Base-by-base conservation (phyloP, 2,888 invertebrate genomes). In the Metalampra italica region DNA sequence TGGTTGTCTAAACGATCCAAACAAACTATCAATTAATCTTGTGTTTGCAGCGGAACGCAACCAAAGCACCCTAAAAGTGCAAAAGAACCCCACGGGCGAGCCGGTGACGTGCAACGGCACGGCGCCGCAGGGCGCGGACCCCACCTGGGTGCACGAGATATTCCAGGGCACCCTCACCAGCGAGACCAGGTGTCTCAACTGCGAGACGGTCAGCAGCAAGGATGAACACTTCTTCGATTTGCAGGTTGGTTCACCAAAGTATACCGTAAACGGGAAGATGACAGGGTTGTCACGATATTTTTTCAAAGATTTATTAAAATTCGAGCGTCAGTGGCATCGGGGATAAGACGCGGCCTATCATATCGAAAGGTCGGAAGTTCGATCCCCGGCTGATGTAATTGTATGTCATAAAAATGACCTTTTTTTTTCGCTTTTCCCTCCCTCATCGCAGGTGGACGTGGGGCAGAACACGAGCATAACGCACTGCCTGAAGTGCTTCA, bases 141-240 rank as follows among this genome's bases (percentile, higher is more conserved):
- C 97, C 45, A 99, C 99, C 0, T 99, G 99, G 99, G 98, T 99
- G 53, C 99, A 99, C 78, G 99, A 99, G 88, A 98, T 99, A 77
- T 99, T 99, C 90, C 99, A 99, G 54, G 99, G 99, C 59, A 99
- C 99, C 47, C 92, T 99, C 56, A 99, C 99, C 3, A 99, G 99
- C 81, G 99, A 99, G 91, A 99, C 99, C 1, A 91, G 98, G 66
- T 99, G 99, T 90, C 93, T 99, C 65, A 99, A 99, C 89, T 99
- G 99, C 90, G 99, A 99, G 92, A 98, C 98, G 59, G 98, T 99
- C 71, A 98, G 98, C 90, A 98, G 97, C 88, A 99, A 99, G 89
- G 99, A 99, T 86, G 99, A 99, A 83, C 98, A 99, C 80, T 99
- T 99, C 86, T 96, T 99, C 73, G 99, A 99, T 89, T 91, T 99